Evolutionary conservation across 2,113 vertebrate genomes (phyloP), one percentile per base, ranked within the genome.

Genomic region (Panthera uncia): DNA sequence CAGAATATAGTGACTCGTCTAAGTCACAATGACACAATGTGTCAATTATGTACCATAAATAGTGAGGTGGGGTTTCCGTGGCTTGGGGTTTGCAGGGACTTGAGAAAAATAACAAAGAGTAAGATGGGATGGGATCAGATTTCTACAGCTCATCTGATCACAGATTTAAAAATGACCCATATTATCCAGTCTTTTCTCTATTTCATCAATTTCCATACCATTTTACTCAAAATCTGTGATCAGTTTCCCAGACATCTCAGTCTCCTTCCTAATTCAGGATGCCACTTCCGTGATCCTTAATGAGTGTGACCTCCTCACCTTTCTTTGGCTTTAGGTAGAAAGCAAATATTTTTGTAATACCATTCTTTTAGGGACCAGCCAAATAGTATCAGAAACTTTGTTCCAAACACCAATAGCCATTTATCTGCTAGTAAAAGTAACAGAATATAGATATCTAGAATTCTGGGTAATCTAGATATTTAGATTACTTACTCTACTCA

Each of bases 401-500:
- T 82, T 74, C 5, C 69, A 66, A 95, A 79, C 65, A 68, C 31
- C 6, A 73, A 18, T 84, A 41, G n/a, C 15, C 7, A 71, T 45
- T 55, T 73, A 84, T 66, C 33, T 87, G 90, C 27, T 45, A 63
- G 81, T 57, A 69, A 92, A 97, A 94, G 71, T 45, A 80, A 83
- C 3, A 66, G 31, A 73, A 83, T 82, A 78, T 27, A 48, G 15
- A 76, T 84, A 87, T 80, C 92, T 61, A 88, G 5, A 89, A 81
- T 71, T 71, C 78, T 84, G 25, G 27, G n/a, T 1, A 50, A 80
- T 83, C 94, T 69, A 16, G 1, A n/a, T 57, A 82, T 79, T 92
- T 57, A 93, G 55, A 78, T 92, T 91, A 81, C 5, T 9, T 66
- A 33, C 38, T 76, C 33, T 61, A 81, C 29, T 92, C 38, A 86